Percentiles rank a stretch among this genome's conserved stretches.
These are phyloP conservation scores for Channallabes apus DNA, from an alignment of 2,797 vertebrate species.

Conservation along the genomic window DNA sequence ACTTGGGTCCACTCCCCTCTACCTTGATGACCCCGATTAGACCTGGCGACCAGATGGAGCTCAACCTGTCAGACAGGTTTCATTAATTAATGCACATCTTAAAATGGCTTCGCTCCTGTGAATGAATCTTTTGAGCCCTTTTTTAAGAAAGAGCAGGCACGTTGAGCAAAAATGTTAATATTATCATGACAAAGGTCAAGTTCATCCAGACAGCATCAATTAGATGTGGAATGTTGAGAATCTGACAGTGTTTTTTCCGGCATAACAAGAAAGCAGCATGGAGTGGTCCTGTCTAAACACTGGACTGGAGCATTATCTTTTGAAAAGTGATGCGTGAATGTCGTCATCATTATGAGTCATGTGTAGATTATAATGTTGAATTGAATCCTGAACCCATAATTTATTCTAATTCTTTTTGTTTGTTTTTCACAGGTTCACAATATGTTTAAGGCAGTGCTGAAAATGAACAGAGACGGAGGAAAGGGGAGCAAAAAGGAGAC, in stretches of 20 bases:
- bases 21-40: not conserved
- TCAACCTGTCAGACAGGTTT: not conserved
- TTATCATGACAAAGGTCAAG: constrained; percentile 50
- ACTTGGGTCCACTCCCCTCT: not conserved
- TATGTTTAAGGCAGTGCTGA: constrained; percentile 98
- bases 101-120: not conserved
- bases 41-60: not conserved
- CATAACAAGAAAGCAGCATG: constrained; percentile 75
- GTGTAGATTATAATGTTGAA: not conserved
- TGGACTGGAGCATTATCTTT: constrained; percentile 67
- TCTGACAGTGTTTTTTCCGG: constrained; percentile 73
- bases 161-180: constrained; percentile 13
- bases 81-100: not conserved
- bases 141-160: not conserved
- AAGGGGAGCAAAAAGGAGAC: constrained; percentile 89
- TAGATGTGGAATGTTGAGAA: constrained; percentile 80
- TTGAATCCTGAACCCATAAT: not conserved
- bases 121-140: not conserved
- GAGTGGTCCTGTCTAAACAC: constrained; percentile 72
- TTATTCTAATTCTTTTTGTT: not conserved
- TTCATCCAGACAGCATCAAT: constrained; percentile 78
- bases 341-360: not conserved
- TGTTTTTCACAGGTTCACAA: constrained; percentile 60
- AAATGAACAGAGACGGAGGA: constrained; percentile 93
- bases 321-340: not conserved